These are phyloP conservation scores for Leptura quadrifasciata DNA, from an alignment of 2,888 invertebrate genomes.

Conservation along the genomic window DNA sequence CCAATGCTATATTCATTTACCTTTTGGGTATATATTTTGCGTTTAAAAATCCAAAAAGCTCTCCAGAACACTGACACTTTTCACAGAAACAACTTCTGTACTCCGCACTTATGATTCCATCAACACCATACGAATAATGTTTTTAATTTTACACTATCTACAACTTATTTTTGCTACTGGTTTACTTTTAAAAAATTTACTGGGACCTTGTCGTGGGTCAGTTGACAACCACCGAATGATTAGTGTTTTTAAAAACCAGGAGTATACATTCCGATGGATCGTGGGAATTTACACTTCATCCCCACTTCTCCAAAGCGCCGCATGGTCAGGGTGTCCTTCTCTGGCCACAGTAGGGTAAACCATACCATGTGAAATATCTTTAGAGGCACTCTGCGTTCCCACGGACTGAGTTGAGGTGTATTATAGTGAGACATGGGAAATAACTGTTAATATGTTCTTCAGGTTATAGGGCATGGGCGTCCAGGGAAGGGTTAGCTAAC, in stretches of 20 bases:
- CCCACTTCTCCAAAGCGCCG: constrained; percentile 57
- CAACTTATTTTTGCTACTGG: background rate
- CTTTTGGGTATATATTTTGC: background rate
- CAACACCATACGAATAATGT: background rate
- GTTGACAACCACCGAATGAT: constrained; percentile 57
- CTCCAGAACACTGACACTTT: background rate
- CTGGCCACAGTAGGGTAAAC: constrained; percentile 52
- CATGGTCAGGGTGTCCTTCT: constrained; percentile 59
- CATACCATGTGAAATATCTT: constrained; percentile 60
- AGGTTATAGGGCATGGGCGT: constrained; percentile 49
- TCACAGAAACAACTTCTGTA: background rate
- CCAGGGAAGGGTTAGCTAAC: constrained; percentile 22
- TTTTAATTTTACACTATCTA: background rate
- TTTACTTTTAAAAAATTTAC: constrained; percentile 22
- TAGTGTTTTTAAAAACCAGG: constrained; percentile 62
- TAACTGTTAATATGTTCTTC: constrained; percentile 63
- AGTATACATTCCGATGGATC: constrained; percentile 68
- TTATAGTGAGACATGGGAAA: constrained; percentile 63
- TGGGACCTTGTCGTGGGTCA: constrained; percentile 45
- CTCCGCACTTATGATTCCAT: background rate
- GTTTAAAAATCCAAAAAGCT: constrained; percentile 3
- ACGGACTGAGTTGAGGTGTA: constrained; percentile 57
- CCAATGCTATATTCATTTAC: background rate
- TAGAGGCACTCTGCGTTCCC: constrained; percentile 60
- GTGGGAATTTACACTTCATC: constrained; percentile 65